Conservation (phyloP, 2,113 vertebrate species). For the human (Homo sapiens) region DNA sequence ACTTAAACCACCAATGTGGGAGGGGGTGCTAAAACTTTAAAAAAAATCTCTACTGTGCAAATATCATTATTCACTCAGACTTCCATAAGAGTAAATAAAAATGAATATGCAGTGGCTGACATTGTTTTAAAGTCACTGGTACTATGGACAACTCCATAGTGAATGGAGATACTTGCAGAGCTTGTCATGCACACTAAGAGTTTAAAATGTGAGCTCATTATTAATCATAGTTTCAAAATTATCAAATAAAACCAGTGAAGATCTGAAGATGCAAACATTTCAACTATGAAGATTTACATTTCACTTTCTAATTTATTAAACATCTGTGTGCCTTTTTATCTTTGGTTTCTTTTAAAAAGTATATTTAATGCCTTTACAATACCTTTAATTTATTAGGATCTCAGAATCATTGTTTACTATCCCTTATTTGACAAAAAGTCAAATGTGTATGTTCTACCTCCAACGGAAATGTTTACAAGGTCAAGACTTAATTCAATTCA, state of each 20-base stretch:
- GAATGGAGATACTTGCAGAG: not conserved
- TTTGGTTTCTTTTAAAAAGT: slow-evolving; percentile 70
- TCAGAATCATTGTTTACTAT: slow-evolving; percentile 85
- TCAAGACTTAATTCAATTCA: slow-evolving; percentile 80
- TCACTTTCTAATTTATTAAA: slow-evolving; percentile 85
- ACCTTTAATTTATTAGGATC: slow-evolving; percentile 86
- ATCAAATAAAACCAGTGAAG: slow-evolving; percentile 59
- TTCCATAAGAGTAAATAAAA: not conserved
- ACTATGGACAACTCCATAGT: not conserved
- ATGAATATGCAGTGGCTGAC: not conserved
- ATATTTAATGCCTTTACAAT: slow-evolving; percentile 83
- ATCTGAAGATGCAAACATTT: slow-evolving; percentile 64
- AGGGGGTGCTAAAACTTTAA: not conserved
- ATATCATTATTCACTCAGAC: not conserved
- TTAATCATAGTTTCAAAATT: slow-evolving; percentile 61
- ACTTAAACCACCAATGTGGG: slow-evolving; percentile 71
- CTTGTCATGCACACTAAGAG: slow-evolving; percentile 59
- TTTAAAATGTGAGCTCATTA: slow-evolving; percentile 51
- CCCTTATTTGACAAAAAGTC: slow-evolving; percentile 83
- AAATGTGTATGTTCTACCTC: slow-evolving; percentile 88
- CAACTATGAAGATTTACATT: slow-evolving; percentile 75
- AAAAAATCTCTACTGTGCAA: not conserved
- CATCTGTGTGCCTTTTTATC: slow-evolving; percentile 61
- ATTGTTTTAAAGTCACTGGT: slow-evolving; percentile 4
- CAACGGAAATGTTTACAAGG: slow-evolving; percentile 89